These are phyloP conservation scores for Brachionus koreanus DNA, from an alignment of 1,140 invertebrate species.

Conservation along the genomic window DNA sequence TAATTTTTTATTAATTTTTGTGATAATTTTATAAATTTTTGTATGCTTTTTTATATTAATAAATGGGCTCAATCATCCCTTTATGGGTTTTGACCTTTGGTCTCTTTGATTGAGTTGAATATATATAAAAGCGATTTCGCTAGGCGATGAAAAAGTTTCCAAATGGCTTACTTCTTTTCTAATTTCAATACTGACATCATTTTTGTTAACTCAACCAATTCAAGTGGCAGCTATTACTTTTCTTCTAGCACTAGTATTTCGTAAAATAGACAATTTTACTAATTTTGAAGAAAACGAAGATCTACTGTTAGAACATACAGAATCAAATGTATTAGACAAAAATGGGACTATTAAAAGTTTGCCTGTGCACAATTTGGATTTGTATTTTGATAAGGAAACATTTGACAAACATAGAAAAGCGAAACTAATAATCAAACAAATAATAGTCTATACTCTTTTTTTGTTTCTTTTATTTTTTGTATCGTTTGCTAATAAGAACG, in stretches of 20 bases:
- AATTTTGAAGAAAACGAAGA: neutral
- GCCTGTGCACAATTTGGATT: neutral
- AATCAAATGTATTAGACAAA: neutral
- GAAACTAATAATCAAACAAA: neutral
- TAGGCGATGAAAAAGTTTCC: constrained; percentile 62
- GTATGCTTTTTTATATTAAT: too few species aligned
- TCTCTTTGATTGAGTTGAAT: too few species aligned
- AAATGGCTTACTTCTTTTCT: constrained; percentile 64
- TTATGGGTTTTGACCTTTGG: too few species aligned
- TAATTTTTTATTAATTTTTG: too few species aligned
- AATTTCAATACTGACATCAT: constrained; percentile 62
- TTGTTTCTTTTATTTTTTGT: neutral
- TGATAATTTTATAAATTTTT: too few species aligned
- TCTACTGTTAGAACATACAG: neutral
- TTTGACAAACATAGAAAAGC: neutral
- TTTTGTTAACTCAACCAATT: constrained; percentile 63
- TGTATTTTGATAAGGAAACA: neutral
- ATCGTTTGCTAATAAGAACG: neutral
- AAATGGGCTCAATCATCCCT: too few species aligned
- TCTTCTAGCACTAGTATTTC: constrained; percentile 60
- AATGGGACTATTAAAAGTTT: neutral
- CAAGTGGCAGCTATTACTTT: constrained; percentile 61
- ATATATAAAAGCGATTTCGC: constrained; percentile 61
- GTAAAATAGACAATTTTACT: constrained; percentile 55
- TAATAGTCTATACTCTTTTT: neutral